Conservation (phyloP, 1,140 invertebrate species). For the Adelges cooleyi region DNA sequence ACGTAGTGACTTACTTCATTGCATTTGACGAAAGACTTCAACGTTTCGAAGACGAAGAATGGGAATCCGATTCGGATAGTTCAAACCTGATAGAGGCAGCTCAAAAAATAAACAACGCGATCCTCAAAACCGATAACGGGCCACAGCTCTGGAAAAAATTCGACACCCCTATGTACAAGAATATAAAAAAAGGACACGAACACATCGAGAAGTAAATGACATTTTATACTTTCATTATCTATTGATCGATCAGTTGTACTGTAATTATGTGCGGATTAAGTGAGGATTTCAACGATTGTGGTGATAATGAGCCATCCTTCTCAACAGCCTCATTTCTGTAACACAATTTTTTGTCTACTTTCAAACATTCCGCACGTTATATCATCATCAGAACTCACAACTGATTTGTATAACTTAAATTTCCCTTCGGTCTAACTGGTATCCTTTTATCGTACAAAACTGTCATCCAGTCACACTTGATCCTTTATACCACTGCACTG, state of each 20-base stretch:
- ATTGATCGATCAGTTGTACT: too few species aligned
- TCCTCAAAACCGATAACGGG: slow-evolving; percentile 64
- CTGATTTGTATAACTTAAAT: too few species aligned
- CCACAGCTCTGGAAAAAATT: slow-evolving; percentile 56
- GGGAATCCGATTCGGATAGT: slow-evolving; percentile 46
- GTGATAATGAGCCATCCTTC: too few species aligned
- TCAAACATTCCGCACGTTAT: too few species aligned
- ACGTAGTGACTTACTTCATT: slow-evolving; percentile 54
- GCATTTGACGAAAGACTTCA: slow-evolving; percentile 54
- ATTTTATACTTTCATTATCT: neutral
- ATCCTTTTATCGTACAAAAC: too few species aligned
- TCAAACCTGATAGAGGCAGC: slow-evolving; percentile 59
- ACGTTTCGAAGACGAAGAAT: slow-evolving; percentile 50
- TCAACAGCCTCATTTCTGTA: too few species aligned
- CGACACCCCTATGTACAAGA: slow-evolving; percentile 59
- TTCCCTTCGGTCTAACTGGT: too few species aligned
- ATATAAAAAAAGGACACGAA: slow-evolving; percentile 53
- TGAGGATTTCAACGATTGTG: too few species aligned
- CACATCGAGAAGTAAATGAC: slow-evolving; percentile 59
- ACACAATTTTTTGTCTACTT: too few species aligned
- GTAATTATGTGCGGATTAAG: neutral
- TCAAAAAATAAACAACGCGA: slow-evolving; percentile 54
- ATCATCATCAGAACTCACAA: too few species aligned
- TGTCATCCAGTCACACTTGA: too few species aligned
- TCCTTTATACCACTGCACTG: too few species aligned